Evolutionary conservation across 2,797 vertebrate species (phyloP).

Genomic region (Neoniphon sammara): DNA sequence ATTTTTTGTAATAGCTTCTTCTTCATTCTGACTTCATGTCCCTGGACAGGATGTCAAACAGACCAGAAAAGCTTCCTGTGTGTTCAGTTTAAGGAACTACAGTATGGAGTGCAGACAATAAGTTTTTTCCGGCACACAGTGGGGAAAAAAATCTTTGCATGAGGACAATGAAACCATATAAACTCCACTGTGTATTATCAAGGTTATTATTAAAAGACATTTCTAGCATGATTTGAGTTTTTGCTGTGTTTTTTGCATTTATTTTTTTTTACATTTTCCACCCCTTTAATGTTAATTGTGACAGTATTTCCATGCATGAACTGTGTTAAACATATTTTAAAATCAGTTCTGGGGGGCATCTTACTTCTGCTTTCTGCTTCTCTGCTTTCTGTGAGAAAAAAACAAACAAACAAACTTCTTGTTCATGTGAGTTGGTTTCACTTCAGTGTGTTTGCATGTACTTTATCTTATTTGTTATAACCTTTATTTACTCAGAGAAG

Average conservation of each 20-base stretch:
- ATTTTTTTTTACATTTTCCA: no score
- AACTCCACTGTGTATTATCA: neutral
- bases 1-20: neutral
- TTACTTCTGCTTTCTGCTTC: no score
- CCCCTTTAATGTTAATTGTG: no score
- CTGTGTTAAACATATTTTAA: no score
- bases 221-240: no score
- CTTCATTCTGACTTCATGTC: neutral
- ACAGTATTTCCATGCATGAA: no score
- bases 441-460: neutral
- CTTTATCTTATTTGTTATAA: constrained; percentile 15
- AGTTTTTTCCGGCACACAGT: constrained; percentile 38
- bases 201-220: neutral
- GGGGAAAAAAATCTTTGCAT: neutral
- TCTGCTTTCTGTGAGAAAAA: no score
- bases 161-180: neutral
- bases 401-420: neutral
- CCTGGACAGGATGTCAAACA: constrained; percentile 44
- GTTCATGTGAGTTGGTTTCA: constrained; percentile 3
- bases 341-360: no score
- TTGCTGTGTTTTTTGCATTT: no score
- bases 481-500: neutral
- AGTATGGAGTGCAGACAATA: constrained; percentile 12
- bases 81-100: constrained; percentile 21
- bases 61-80: neutral